Percentiles rank a stretch among this genome's conserved stretches.
phyloP scores from a whole-genome alignment of 2,888 invertebrate species.

The Acanthopleura granulata region DNA sequence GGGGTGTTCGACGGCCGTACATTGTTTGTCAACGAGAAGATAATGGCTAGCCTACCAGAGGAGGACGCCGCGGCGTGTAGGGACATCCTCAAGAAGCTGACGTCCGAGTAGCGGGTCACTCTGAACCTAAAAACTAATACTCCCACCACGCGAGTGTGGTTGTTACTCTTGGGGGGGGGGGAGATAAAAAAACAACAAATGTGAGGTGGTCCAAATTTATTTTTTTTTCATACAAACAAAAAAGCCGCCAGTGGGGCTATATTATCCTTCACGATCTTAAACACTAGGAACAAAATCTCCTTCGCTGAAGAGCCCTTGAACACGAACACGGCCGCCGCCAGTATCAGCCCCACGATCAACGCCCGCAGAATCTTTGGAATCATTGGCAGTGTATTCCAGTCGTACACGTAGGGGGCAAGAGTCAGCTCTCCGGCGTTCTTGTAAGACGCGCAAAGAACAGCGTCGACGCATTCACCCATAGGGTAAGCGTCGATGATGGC shows the following conservation, averaged over 20 bases:
- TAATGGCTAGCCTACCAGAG: background rate
- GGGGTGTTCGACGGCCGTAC: background rate
- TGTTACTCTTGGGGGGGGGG: no score
- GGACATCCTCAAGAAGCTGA: no score
- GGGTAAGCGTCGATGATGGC: background rate
- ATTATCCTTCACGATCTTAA: constrained; percentile 2
- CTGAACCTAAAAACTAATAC: no score
- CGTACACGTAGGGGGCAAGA: background rate
- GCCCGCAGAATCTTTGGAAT: background rate
- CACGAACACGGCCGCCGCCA: background rate
- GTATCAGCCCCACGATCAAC: background rate
- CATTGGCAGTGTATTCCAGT: background rate
- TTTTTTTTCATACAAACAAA: background rate
- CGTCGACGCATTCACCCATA: background rate
- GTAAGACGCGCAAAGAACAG: background rate
- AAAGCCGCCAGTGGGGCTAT: background rate
- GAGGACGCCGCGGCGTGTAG: no score
- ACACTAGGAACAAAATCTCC: no score
- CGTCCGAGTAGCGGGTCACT: no score
- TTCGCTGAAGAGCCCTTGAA: no score
- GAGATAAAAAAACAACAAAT: no score
- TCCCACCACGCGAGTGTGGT: no score
- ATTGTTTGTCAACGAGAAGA: background rate
- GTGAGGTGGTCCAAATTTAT: background rate
- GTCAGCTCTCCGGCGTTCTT: background rate